A percentile compares a stretch with the other conserved stretches of the same genome.
Evolutionary conservation across 2,113 vertebrate genomes (phyloP).

Genomic region (Notothenia rossii): DNA sequence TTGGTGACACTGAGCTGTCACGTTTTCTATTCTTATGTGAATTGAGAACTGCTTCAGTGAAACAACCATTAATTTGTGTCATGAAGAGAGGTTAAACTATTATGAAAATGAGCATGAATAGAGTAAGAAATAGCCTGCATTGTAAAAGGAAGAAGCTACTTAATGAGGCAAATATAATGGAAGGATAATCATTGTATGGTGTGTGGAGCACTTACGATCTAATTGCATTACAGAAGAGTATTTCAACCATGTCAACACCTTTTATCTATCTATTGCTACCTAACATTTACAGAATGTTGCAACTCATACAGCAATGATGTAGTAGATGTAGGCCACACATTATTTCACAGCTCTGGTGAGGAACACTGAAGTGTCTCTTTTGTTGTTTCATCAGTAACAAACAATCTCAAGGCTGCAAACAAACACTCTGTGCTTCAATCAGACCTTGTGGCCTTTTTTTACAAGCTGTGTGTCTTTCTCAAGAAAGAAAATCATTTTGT

Average conservation of each 20-base stretch:
- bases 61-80: neutral
- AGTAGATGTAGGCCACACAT: neutral
- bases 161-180: conserved; percentile 16
- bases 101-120: neutral
- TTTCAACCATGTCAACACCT: neutral
- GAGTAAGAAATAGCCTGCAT: neutral
- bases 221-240: conserved; percentile 12
- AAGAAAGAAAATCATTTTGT: neutral
- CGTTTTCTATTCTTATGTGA: neutral
- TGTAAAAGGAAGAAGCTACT: neutral
- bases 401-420: conserved; percentile 34
- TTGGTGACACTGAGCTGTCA: neutral
- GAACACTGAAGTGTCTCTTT: conserved; percentile 9
- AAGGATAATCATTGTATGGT: neutral
- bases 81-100: neutral
- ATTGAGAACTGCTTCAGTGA: neutral
- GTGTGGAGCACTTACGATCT: neutral
- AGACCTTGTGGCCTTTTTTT: conserved; percentile 15
- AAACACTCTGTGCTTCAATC: conserved; percentile 27
- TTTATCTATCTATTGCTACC: conserved; percentile 12
- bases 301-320: conserved; percentile 18
- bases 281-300: neutral
- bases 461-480: conserved; percentile 5
- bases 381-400: conserved; percentile 14
- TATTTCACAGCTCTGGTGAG: conserved; percentile 34